Conservation (phyloP, 2,797 vertebrate genomes). For the Todus mexicanus region DNA sequence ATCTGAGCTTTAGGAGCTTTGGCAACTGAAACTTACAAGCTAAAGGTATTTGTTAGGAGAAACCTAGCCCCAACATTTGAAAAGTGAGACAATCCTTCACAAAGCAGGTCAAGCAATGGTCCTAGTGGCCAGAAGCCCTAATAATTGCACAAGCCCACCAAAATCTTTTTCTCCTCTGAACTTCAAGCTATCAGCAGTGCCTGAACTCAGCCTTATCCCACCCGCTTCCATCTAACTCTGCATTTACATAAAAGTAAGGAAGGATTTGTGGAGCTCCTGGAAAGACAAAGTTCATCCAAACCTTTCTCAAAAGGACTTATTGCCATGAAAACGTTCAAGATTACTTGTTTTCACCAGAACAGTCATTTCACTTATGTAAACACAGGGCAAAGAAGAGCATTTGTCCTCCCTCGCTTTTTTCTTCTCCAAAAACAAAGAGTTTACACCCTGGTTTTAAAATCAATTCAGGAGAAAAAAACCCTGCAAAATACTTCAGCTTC, state of each 20-base stretch:
- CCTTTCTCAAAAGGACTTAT: not conserved
- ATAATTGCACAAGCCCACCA: not conserved
- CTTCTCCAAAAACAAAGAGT: not conserved
- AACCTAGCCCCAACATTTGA: not conserved
- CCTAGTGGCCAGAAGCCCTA: not conserved
- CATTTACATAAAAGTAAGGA: not conserved
- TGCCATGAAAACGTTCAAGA: not conserved
- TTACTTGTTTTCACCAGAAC: not conserved
- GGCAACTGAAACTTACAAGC: not conserved
- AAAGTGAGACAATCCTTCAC: not conserved
- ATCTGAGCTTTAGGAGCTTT: not conserved
- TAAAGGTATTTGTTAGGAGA: not conserved
- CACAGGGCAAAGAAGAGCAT: not conserved
- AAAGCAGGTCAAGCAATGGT: not conserved
- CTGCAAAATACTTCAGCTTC: not conserved
- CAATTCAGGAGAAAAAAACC: not conserved
- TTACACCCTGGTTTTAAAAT: not conserved
- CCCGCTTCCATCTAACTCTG: not conserved
- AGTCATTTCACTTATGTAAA: not conserved
- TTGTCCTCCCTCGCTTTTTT: not conserved
- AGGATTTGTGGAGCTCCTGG: not conserved
- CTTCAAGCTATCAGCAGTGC: not conserved
- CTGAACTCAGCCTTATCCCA: not conserved
- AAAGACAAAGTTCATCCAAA: not conserved
- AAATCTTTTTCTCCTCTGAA: not conserved